Conservation (phyloP, 2,888 invertebrate genomes). For the Eupithecia tripunctaria region DNA sequence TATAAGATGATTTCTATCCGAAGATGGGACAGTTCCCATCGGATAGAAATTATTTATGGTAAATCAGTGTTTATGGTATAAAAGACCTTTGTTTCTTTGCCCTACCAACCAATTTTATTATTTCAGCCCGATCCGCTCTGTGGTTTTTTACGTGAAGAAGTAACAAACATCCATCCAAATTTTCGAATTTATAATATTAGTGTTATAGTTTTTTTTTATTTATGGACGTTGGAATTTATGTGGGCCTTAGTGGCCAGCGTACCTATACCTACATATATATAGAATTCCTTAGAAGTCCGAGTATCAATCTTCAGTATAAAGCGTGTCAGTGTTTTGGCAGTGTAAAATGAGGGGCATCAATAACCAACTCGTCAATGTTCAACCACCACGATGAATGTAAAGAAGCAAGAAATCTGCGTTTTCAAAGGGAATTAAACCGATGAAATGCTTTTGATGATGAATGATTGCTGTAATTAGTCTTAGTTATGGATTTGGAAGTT, state of each 20-base stretch:
- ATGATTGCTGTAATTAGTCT: background rate
- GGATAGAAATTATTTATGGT: no score
- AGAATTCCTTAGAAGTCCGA: constrained; percentile 38
- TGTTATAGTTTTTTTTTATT: background rate
- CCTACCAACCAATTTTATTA: no score
- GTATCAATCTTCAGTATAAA: constrained; percentile 56
- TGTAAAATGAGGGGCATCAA: constrained; percentile 57
- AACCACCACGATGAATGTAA: constrained; percentile 17
- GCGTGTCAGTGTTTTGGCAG: constrained; percentile 57
- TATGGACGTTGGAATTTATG: background rate
- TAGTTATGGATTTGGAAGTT: constrained; percentile 5
- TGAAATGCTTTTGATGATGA: constrained; percentile 14
- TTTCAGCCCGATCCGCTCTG: no score
- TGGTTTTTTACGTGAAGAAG: no score
- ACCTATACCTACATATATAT: constrained; percentile 7
- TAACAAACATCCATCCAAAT: no score
- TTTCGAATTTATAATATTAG: no score
- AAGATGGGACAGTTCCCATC: no score
- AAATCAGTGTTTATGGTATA: no score
- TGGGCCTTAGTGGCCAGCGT: constrained; percentile 8
- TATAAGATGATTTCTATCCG: no score
- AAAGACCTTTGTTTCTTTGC: no score
- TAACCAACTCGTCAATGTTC: constrained; percentile 54
- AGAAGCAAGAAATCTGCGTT: constrained; percentile 23
- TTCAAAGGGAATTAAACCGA: constrained; percentile 8